A percentile compares a stretch with the other conserved stretches of the same genome.
Conservation (phyloP, 2,797 vertebrate genomes). For the Eospalax fontanierii region DNA sequence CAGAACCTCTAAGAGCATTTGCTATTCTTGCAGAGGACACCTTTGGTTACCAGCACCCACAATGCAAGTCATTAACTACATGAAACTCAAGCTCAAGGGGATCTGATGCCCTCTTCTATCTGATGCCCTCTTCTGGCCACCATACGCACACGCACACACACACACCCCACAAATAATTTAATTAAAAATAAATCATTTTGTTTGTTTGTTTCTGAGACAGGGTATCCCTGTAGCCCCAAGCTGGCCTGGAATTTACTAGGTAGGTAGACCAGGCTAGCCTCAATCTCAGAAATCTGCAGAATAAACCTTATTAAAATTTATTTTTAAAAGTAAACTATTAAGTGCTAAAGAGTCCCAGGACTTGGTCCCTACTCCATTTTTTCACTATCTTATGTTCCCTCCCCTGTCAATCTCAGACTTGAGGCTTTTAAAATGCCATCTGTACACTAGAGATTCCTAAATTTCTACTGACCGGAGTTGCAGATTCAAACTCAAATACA, state of each 20-base stretch:
- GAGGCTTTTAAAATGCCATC: not conserved
- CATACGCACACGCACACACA: not conserved
- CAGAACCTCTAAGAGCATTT: not conserved
- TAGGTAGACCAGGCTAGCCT: too few relatives aligned
- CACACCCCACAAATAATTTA: too few relatives aligned
- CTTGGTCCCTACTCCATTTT: not conserved
- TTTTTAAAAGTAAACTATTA: not conserved
- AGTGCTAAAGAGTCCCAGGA: not conserved
- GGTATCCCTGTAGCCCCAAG: too few relatives aligned
- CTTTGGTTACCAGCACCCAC: not conserved
- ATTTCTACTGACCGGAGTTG: not conserved
- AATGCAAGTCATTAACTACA: not conserved
- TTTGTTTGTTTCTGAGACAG: too few relatives aligned
- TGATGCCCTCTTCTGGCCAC: not conserved
- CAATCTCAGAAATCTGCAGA: too few relatives aligned
- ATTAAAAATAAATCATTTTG: too few relatives aligned
- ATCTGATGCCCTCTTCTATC: too few relatives aligned
- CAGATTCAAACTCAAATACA: constrained; percentile 18
- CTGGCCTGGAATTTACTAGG: too few relatives aligned
- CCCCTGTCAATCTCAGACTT: not conserved
- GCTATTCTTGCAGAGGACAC: not conserved
- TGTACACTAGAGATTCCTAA: not conserved
- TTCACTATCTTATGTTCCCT: not conserved
- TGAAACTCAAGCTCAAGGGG: not conserved
- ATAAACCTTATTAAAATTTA: too few relatives aligned